phyloP scores from a whole-genome alignment of 2,797 vertebrate species.

The Channallabes apus region DNA sequence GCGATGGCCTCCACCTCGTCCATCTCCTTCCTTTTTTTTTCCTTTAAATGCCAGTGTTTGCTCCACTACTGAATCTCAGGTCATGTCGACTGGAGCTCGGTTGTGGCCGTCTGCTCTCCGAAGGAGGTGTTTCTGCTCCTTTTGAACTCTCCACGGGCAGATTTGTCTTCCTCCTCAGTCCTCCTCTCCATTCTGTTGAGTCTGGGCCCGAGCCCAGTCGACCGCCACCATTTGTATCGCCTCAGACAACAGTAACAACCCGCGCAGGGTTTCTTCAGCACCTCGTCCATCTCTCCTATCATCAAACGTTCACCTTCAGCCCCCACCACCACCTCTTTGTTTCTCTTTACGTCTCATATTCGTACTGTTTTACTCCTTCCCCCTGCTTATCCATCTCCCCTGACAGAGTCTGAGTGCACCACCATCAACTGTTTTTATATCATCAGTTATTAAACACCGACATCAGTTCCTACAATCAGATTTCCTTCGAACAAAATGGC shows the following conservation, averaged over 20 bases:
- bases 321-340: conserved; percentile 18
- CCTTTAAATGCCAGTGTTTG: neutral
- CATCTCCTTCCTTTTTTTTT: neutral
- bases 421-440: neutral
- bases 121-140: conserved; percentile 36
- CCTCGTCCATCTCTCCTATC: conserved; percentile 38
- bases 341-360: conserved; percentile 32
- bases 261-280: conserved; percentile 39
- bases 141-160: conserved; percentile 33
- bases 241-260: conserved; percentile 43
- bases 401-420: neutral
- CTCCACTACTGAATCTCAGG: neutral
- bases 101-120: neutral
- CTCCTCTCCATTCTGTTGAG: conserved; percentile 43
- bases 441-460: neutral
- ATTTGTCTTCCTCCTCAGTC: conserved; percentile 40
- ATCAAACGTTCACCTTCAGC: conserved; percentile 34
- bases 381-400: neutral
- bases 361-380: conserved; percentile 27
- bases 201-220: conserved; percentile 42
- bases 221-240: conserved; percentile 29
- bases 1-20: conserved; percentile 29
- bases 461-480: neutral
- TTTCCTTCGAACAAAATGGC: neutral
- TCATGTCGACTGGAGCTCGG: neutral